Evolutionary conservation across 2,797 vertebrate genomes (phyloP).

Genomic region (Vultur gryphus): DNA sequence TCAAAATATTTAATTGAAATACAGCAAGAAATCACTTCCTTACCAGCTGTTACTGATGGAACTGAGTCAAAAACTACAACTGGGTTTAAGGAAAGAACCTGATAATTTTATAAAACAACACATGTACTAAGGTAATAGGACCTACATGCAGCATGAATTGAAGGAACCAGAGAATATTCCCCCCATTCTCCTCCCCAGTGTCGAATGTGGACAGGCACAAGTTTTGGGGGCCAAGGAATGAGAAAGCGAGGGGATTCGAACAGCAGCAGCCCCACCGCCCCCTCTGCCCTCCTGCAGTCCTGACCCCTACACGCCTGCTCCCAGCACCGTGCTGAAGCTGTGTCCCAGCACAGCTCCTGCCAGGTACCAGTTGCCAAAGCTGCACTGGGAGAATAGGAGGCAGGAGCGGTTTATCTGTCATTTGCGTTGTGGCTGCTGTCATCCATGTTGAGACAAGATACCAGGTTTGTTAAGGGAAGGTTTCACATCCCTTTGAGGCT

Average conservation of each 20-base stretch:
- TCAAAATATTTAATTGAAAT: constrained; percentile 27
- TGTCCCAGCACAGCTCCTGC: not conserved
- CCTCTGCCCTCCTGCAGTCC: not conserved
- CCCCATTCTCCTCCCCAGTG: not conserved
- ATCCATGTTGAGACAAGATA: not conserved
- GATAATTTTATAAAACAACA: not conserved
- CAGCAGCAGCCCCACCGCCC: not conserved
- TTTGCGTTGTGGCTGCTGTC: not conserved
- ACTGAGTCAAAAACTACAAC: not conserved
- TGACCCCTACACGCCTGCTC: rapidly evolving
- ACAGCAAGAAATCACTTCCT: not conserved
- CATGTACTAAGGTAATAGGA: not conserved
- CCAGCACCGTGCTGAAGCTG: not conserved
- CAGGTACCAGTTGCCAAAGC: not conserved
- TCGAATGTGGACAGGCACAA: not conserved
- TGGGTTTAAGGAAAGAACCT: not conserved
- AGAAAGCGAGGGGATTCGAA: not conserved
- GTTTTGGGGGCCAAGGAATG: not conserved
- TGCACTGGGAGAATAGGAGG: rapidly evolving
- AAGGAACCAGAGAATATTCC: not conserved
- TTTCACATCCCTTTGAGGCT: not conserved
- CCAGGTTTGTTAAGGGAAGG: not conserved
- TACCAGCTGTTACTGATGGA: not conserved
- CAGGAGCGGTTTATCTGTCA: not conserved
- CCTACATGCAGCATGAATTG: not conserved